Base-by-base conservation (phyloP, 2,888 invertebrate genomes). In the Leucophenga maculata region DNA sequence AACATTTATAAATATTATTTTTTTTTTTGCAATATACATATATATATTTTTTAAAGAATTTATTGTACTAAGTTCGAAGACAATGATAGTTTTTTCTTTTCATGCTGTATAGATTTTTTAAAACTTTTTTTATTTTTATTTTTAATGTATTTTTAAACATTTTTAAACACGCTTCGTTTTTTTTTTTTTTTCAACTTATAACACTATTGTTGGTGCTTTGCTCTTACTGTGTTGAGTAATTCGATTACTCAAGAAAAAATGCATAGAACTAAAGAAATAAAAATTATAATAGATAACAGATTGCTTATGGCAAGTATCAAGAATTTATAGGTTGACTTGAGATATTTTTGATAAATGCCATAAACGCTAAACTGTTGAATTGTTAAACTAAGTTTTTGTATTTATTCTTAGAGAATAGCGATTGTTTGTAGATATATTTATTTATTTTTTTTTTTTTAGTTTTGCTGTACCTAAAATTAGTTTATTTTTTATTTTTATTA, bases 191-290 rank as follows among this genome's bases (percentile, higher is more conserved):
- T 70, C 75, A 70, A 76, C 83, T 83, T 83, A 84, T 71, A 77
- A 72, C 74, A 78, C 77, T 85, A 85, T 82, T 83, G 82, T 86
- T 86, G 86, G 86, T 86, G 86, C 86, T 86, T 86, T 81, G 82
- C 78, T 86, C 86, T 86, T 86, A 86, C 86, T 81, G 80, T 85
- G 85, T 67, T 59, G 79, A 82, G 78, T 81, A 85, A 80, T 79
- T 78, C 70, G 66, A 77, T 79, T 84, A 80, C 82, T 79, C 81
- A 72, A 75, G 74, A 77, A 76, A n/a, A 73, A 74, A 74, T 70
- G 68, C 14, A 22, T 54, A 74, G n/a, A 78, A 69, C 64, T 64
- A 75, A 72, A 72, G 66, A 74, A 73, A 60, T 72, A 69, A 50
- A n/a, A 69, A 46, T 55, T 2, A 2, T 22, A 14, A 32, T 22